phyloP scores from a whole-genome alignment of 2,888 invertebrate species.

The Agrochola litura region DNA sequence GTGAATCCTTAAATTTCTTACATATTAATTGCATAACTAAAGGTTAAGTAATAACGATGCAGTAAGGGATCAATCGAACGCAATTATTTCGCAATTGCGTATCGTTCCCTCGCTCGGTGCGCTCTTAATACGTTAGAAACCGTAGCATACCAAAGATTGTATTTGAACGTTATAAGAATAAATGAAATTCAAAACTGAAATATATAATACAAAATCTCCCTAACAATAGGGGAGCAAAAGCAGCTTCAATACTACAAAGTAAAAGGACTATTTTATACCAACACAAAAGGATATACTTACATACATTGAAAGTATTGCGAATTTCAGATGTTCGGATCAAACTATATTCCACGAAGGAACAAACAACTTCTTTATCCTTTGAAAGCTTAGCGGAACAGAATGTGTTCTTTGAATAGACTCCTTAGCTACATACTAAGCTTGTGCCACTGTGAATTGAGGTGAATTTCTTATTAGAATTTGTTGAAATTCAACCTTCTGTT shows the following conservation, averaged over 20 bases:
- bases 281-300: constrained; percentile 17
- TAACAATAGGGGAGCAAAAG: not conserved
- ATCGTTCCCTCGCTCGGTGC: no score
- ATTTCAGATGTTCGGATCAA: not conserved
- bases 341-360: not conserved
- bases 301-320: not conserved
- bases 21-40: no score
- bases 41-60: no score
- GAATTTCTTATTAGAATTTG: constrained; percentile 16
- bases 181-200: not conserved
- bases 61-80: no score
- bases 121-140: not conserved
- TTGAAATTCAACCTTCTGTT: constrained; percentile 47
- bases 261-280: not conserved
- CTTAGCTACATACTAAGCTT: not conserved
- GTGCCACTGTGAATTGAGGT: not conserved
- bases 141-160: not conserved
- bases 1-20: no score
- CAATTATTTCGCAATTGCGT: no score
- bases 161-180: not conserved
- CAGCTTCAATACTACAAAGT: not conserved
- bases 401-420: constrained; percentile 11
- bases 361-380: constrained; percentile 33
- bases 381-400: not conserved
- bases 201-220: not conserved